These are phyloP conservation scores for Mimachlamys varia DNA, from an alignment of 2,888 invertebrate genomes.

Conservation along the genomic window DNA sequence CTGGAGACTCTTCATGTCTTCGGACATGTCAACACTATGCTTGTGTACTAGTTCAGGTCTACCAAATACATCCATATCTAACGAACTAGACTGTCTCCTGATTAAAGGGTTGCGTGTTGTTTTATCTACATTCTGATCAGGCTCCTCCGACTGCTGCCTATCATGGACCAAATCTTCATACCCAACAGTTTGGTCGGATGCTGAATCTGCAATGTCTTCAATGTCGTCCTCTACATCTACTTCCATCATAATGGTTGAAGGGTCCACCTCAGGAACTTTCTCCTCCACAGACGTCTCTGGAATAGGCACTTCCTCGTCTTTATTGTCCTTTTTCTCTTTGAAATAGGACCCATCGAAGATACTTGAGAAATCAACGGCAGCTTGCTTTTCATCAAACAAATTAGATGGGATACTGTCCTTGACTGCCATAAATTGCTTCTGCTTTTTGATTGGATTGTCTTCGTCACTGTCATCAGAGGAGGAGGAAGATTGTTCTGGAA, in stretches of 20 bases:
- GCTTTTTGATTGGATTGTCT: background rate
- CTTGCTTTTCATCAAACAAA: slow-evolving; percentile 27
- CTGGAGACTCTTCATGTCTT: background rate
- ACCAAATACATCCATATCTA: slow-evolving; percentile 7
- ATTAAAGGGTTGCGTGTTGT: background rate
- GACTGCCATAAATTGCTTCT: background rate
- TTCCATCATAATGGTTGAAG: background rate
- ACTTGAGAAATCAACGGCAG: background rate
- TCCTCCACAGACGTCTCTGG: background rate
- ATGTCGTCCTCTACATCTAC: background rate
- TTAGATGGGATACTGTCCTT: background rate
- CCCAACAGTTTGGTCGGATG: background rate
- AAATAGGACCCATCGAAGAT: background rate
- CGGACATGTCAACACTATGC: background rate
- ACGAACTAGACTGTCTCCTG: background rate
- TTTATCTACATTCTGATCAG: background rate
- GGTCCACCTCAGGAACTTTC: background rate
- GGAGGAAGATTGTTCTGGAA: background rate
- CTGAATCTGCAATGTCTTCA: background rate
- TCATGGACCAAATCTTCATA: background rate
- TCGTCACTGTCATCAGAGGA: background rate
- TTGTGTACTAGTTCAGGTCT: background rate
- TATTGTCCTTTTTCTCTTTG: background rate
- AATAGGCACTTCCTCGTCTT: background rate
- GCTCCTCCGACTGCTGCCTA: background rate